A percentile compares a stretch with the other conserved stretches of the same genome.
phyloP scores from a whole-genome alignment of 2,888 invertebrate genomes.

The Petrophora chlorosata region DNA sequence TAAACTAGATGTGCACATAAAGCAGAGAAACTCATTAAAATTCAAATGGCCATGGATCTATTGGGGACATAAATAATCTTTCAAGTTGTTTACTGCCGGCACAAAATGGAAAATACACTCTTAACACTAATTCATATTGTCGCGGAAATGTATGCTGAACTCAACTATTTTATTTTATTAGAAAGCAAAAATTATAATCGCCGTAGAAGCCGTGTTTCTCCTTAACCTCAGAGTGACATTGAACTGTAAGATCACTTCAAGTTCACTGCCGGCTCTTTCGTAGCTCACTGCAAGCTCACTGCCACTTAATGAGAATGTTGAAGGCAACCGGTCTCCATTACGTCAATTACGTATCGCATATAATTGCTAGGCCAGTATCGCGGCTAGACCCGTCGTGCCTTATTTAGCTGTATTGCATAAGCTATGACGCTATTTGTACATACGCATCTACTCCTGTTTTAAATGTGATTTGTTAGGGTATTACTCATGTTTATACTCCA shows the following conservation, averaged over 20 bases:
- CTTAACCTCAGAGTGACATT: slow-evolving; percentile 23
- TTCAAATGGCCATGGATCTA: neutral
- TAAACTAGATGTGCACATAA: no score
- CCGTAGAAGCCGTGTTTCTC: slow-evolving; percentile 1
- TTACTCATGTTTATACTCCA: neutral
- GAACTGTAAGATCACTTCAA: slow-evolving; percentile 8
- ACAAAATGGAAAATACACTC: neutral
- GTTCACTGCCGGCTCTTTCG: slow-evolving; percentile 1
- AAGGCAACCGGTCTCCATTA: slow-evolving; percentile 62
- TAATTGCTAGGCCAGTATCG: slow-evolving; percentile 51
- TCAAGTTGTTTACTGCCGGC: neutral
- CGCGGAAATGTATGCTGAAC: neutral
- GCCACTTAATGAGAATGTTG: slow-evolving; percentile 34
- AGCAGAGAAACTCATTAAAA: neutral
- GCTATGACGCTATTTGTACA: slow-evolving; percentile 33
- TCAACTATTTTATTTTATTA: slow-evolving; percentile 7
- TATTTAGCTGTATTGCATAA: slow-evolving; percentile 48
- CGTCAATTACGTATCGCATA: slow-evolving; percentile 62
- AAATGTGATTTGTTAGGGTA: neutral
- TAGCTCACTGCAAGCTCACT: slow-evolving; percentile 28
- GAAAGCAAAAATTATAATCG: slow-evolving; percentile 16
- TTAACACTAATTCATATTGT: neutral
- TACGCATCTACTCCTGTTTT: neutral
- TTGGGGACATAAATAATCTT: neutral
- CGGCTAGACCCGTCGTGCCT: slow-evolving; percentile 39